phyloP scores from a whole-genome alignment of 2,797 vertebrate genomes.

The Falco concolor region DNA sequence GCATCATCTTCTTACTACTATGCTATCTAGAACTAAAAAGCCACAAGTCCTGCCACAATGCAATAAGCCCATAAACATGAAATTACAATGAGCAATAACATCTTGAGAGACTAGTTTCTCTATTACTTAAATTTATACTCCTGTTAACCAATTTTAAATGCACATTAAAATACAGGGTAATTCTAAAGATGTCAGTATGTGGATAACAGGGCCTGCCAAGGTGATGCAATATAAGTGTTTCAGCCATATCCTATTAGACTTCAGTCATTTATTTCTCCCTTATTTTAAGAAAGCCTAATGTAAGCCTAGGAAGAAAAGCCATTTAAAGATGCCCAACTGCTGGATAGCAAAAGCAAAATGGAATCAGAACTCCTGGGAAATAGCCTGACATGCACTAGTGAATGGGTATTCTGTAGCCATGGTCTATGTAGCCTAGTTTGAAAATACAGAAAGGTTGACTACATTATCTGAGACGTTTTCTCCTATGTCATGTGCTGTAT shows the following conservation, averaged over 20 bases:
- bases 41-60: not conserved
- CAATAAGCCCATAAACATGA: not conserved
- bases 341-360: not conserved
- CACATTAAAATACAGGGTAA: not conserved
- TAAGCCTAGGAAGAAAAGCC: not conserved
- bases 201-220: not conserved
- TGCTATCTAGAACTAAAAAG: not conserved
- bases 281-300: not conserved
- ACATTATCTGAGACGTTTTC: not conserved
- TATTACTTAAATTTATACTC: conserved; percentile 46
- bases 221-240: not conserved
- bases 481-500: not conserved
- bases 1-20: not conserved
- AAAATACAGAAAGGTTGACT: not conserved
- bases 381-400: not conserved
- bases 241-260: not conserved
- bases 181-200: conserved; percentile 9
- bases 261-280: not conserved
- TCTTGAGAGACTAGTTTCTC: not conserved
- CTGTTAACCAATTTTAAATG: conserved; percentile 45
- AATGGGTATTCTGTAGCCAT: not conserved
- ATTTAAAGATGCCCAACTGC: not conserved
- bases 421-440: not conserved
- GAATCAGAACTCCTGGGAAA: not conserved
- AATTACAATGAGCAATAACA: conserved; percentile 40